Evolutionary conservation across 2,888 invertebrate genomes (phyloP).

Genomic region (Drosophila putrida): DNA sequence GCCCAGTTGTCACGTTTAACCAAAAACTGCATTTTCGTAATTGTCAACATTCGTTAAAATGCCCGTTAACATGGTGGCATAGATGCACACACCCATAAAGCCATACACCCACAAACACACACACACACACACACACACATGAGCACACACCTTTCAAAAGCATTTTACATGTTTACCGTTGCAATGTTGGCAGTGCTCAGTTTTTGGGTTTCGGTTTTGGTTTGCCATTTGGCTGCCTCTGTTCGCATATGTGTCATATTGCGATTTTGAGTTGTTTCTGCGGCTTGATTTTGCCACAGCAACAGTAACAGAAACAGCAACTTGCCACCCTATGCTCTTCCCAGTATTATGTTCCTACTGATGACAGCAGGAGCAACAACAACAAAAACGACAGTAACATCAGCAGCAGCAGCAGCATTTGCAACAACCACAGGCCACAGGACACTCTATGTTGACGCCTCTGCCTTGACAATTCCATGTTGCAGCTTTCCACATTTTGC

Average conservation of each 20-base stretch:
- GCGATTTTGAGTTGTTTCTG: constrained; percentile 79
- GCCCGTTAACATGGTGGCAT: constrained; percentile 58
- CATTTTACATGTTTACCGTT: constrained; percentile 66
- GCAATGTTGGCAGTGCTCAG: constrained; percentile 48
- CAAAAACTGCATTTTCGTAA: constrained; percentile 75
- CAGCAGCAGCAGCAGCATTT: constrained; percentile 12
- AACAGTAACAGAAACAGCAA: constrained; percentile 34
- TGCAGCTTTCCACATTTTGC: constrained; percentile 7
- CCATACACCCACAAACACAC: constrained; percentile 6
- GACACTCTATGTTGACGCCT: constrained; percentile 30
- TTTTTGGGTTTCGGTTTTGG: constrained; percentile 57
- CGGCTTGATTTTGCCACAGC: constrained; percentile 60
- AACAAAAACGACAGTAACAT: constrained; percentile 36
- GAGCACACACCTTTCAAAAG: constrained; percentile 54
- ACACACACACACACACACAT: constrained; percentile 7
- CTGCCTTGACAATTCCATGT: constrained; percentile 20
- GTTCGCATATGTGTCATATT: constrained; percentile 77
- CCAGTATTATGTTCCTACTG: constrained; percentile 19
- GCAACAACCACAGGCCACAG: constrained; percentile 40
- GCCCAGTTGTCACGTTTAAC: constrained; percentile 56
- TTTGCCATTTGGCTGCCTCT: constrained; percentile 62
- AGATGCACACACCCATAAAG: constrained; percentile 5
- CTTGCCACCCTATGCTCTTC: constrained; percentile 4
- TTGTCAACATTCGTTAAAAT: constrained; percentile 79
- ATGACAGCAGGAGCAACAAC: constrained; percentile 23